A percentile compares a stretch with the other conserved stretches of the same genome.
Conservation (phyloP, 2,888 invertebrate species). For the Criorhina ranunculi region DNA sequence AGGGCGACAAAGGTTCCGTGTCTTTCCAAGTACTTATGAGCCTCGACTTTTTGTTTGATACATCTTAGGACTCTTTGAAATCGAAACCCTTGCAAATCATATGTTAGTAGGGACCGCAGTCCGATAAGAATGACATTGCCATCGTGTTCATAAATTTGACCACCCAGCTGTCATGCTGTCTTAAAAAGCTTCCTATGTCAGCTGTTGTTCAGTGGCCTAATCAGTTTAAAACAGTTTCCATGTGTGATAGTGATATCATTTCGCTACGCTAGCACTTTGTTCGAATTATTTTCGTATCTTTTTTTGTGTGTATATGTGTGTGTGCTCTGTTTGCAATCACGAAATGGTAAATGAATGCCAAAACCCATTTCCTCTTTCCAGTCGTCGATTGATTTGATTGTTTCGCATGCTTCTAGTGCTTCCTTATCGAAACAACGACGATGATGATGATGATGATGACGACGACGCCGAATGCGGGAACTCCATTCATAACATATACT, state of each 20-base stretch:
- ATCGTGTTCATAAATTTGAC: too few species aligned
- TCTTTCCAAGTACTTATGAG: too few species aligned
- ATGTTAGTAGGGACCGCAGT: too few species aligned
- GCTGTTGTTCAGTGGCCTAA: not conserved
- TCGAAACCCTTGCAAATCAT: too few species aligned
- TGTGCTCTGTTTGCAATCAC: not conserved
- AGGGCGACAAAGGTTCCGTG: too few species aligned
- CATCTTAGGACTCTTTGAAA: too few species aligned
- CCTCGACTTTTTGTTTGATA: too few species aligned
- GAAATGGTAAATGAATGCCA: constrained; percentile 7
- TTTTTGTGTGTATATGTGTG: too few species aligned
- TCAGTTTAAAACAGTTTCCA: not conserved
- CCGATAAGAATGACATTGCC: too few species aligned
- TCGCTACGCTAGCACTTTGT: not conserved
- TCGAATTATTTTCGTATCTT: not conserved
- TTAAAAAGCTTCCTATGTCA: too few species aligned
- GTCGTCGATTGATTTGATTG: constrained; percentile 24
- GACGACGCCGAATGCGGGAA: not conserved
- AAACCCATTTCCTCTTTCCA: constrained; percentile 21
- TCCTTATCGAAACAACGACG: constrained; percentile 23
- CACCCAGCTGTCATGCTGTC: too few species aligned
- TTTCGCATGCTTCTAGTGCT: constrained; percentile 15
- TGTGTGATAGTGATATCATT: constrained; percentile 3
- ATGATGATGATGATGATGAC: not conserved
- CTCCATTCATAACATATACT: not conserved